Conservation (phyloP, 1,140 invertebrate species). For the Apis florea region DNA sequence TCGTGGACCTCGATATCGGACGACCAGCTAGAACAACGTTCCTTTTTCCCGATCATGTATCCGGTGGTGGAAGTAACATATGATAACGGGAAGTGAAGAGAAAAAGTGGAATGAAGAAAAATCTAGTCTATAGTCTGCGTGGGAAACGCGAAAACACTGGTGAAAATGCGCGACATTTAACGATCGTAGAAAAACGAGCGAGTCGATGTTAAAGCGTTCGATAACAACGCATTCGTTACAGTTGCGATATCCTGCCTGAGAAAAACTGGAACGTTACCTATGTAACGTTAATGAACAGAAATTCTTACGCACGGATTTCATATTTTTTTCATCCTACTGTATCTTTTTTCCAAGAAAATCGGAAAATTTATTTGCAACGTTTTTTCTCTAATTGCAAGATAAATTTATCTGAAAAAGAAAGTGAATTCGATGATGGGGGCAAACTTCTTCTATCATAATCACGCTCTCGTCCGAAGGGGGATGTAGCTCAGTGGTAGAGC, state of each 20-base stretch:
- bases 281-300: conserved; percentile 30
- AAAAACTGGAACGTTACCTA: conserved; percentile 30
- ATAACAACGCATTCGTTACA: conserved; percentile 8
- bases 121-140: neutral
- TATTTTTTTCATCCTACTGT: neutral
- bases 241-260: conserved; percentile 10
- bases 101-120: no score
- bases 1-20: conserved; percentile 1
- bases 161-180: conserved; percentile 28
- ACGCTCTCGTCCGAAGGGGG: conserved; percentile 56
- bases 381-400: neutral
- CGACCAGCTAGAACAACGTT: neutral
- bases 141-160: conserved; percentile 8
- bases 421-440: no score
- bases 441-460: no score
- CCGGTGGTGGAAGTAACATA: no score
- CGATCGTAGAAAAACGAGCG: conserved; percentile 21
- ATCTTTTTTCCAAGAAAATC: neutral
- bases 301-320: conserved; percentile 35
- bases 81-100: no score
- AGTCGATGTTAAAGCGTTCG: conserved; percentile 11
- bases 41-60: neutral
- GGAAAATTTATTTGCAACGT: neutral
- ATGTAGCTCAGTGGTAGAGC: conserved; percentile 82
- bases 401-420: no score